A percentile compares a stretch with the other conserved stretches of the same genome.
These are phyloP conservation scores for Theretra japonica DNA, from an alignment of 2,888 invertebrate genomes.

Conservation along the genomic window DNA sequence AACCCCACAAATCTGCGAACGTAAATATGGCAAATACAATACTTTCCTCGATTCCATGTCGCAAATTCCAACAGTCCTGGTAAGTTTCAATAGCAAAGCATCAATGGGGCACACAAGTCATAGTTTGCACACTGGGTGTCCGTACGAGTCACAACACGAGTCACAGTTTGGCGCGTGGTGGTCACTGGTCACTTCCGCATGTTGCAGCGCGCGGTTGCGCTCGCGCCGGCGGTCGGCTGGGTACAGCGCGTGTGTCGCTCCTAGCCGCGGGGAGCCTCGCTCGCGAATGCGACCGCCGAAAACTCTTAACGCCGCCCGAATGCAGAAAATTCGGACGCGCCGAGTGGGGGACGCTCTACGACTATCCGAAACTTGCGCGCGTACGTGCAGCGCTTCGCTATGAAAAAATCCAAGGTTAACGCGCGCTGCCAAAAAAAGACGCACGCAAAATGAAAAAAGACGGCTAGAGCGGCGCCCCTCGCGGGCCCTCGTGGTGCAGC, in stretches of 20 bases:
- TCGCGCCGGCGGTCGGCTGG: slow-evolving; percentile 31
- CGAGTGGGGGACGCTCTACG: slow-evolving; percentile 83
- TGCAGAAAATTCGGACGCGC: slow-evolving; percentile 84
- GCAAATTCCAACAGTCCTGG: slow-evolving; percentile 76
- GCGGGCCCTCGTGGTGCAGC: slow-evolving; percentile 75
- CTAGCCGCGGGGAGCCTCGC: slow-evolving; percentile 77
- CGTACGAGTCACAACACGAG: slow-evolving; percentile 71
- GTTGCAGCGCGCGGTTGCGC: slow-evolving; percentile 70
- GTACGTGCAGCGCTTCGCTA: slow-evolving; percentile 83
- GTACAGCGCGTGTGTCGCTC: slow-evolving; percentile 67
- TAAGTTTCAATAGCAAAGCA: slow-evolving; percentile 71
- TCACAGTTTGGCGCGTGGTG: slow-evolving; percentile 50
- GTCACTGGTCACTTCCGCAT: slow-evolving; percentile 77
- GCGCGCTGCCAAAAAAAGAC: slow-evolving; percentile 85
- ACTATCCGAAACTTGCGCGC: slow-evolving; percentile 81
- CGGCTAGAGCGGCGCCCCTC: slow-evolving; percentile 78
- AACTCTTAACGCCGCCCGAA: slow-evolving; percentile 80
- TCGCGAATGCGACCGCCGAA: slow-evolving; percentile 84
- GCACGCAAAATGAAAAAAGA: slow-evolving; percentile 83
- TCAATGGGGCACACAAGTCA: slow-evolving; percentile 74
- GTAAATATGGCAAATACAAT: slow-evolving; percentile 58
- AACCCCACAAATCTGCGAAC: slow-evolving; percentile 18
- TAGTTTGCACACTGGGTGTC: slow-evolving; percentile 78
- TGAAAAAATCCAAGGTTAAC: slow-evolving; percentile 84
- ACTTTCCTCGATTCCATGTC: slow-evolving; percentile 83